Percentiles rank a stretch among this genome's conserved stretches.
Conservation (phyloP, 2,888 invertebrate genomes). For the Lithophane semibrunnea region DNA sequence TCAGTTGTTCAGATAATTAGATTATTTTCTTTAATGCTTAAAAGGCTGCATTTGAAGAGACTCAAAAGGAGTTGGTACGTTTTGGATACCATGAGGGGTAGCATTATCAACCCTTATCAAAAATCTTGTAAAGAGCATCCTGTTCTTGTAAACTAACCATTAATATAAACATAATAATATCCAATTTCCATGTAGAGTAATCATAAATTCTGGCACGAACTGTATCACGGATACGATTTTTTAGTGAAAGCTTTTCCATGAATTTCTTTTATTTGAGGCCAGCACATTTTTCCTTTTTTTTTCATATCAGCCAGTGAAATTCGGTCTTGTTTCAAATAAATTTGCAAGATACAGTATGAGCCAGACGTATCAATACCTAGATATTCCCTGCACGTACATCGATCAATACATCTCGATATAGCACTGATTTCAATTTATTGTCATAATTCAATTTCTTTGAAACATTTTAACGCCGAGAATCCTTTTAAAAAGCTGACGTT, state of each 20-base stretch:
- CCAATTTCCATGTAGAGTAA: too few species aligned
- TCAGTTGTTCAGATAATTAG: neutral
- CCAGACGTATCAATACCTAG: neutral
- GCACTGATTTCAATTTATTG: conserved; percentile 17
- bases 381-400: conserved; percentile 22
- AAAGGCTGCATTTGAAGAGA: neutral
- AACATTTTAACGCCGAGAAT: neutral
- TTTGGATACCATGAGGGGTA: neutral
- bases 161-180: too few species aligned
- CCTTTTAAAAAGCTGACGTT: neutral
- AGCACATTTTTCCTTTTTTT: neutral
- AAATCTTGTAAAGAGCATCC: too few species aligned
- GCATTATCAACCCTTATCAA: too few species aligned
- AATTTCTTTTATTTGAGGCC: neutral
- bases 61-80: neutral
- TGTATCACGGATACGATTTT: neutral
- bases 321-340: neutral
- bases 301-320: neutral
- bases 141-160: too few species aligned
- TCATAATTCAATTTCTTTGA: neutral
- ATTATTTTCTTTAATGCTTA: neutral
- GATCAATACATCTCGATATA: conserved; percentile 26
- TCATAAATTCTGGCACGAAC: too few species aligned
- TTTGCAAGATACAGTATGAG: neutral
- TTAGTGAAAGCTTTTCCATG: neutral